A percentile compares a stretch with the other conserved stretches of the same genome.
These are phyloP conservation scores for Rhinogobius similis DNA, from an alignment of 2,113 vertebrate species.

Conservation along the genomic window DNA sequence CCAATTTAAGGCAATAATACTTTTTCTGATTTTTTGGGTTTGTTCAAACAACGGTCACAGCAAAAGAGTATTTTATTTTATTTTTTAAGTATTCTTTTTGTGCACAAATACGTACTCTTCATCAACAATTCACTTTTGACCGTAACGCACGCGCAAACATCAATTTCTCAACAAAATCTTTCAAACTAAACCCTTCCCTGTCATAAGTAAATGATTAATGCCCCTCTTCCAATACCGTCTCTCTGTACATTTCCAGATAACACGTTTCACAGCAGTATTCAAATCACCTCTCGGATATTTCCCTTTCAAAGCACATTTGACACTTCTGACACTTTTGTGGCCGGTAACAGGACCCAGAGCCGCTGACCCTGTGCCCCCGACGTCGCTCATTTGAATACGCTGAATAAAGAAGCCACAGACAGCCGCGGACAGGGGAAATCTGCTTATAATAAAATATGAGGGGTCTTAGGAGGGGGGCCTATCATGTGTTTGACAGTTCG, in stretches of 20 bases:
- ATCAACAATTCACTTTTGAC: too few relatives aligned
- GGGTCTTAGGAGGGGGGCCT: constrained; percentile 37
- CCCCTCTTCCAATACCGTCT: neutral
- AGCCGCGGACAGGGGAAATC: constrained; percentile 53
- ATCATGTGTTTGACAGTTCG: constrained; percentile 78
- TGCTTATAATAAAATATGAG: constrained; percentile 69
- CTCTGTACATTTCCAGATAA: neutral
- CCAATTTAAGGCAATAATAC: too few relatives aligned
- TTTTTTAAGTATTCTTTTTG: too few relatives aligned
- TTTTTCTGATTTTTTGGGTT: too few relatives aligned
- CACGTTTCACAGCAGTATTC: neutral
- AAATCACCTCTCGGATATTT: neutral
- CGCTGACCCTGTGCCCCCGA: constrained; percentile 71
- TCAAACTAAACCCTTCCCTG: neutral
- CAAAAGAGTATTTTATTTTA: too few relatives aligned
- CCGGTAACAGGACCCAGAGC: constrained; percentile 70
- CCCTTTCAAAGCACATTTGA: constrained; percentile 1
- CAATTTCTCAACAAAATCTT: neutral
- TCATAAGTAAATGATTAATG: neutral
- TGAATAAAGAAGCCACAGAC: constrained; percentile 36
- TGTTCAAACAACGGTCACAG: too few relatives aligned
- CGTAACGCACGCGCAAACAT: too few relatives aligned
- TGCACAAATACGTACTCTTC: too few relatives aligned
- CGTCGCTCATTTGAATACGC: constrained; percentile 75
- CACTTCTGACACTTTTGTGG: constrained; percentile 46